Evolutionary conservation across 2,113 vertebrate genomes (phyloP), one percentile per base, ranked within the genome.

Genomic region (Columbina picui): DNA sequence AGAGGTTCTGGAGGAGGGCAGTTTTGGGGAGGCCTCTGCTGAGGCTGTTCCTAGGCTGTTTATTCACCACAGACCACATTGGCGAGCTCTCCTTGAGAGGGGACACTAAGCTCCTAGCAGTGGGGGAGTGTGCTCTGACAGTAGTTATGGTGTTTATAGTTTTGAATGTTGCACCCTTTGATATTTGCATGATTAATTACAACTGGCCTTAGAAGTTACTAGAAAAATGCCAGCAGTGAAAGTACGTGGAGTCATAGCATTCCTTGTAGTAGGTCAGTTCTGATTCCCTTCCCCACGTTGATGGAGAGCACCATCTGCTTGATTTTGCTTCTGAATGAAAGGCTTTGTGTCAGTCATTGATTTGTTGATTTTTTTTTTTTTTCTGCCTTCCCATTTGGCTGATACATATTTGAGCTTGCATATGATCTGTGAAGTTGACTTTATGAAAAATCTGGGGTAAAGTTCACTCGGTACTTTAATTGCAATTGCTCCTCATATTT

Each of bases 371-470:
- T 52, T 30, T 64, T 63, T 3, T 83, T 75, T 77, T 77, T 55
- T 16, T 12, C 38, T 59, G 47, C 47, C 12, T 34, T 92, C 5
- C 9, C 14, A 5, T 87, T 89, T 87, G 65, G 56, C 59, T 53
- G 39, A 11, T 32, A 15, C 7, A 1, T 39, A 20, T 55, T 84
- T 0, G 2, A 74, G 32, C 22, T 41, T 89, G 26, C 0, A 1
- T 21, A 5, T 52, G 59, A 55, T 57, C 43, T 21, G 17, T 69
- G 26, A 63, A 74, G 43, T 7, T 71, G 21, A 47, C 73, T 89
- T 91, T 67, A 56, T 41, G 83, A 93, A 9, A 67, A 60, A 45
- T 73, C 53, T 84, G 41, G 43, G 10, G 32, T 50, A 55, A 81
- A 89, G 39, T 41, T 75, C 64, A 61, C 9, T 61, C 9, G 6